Evolutionary conservation across 2,888 invertebrate species (phyloP), one percentile per base, ranked within the genome.

Genomic region (Esperia sulphurella): DNA sequence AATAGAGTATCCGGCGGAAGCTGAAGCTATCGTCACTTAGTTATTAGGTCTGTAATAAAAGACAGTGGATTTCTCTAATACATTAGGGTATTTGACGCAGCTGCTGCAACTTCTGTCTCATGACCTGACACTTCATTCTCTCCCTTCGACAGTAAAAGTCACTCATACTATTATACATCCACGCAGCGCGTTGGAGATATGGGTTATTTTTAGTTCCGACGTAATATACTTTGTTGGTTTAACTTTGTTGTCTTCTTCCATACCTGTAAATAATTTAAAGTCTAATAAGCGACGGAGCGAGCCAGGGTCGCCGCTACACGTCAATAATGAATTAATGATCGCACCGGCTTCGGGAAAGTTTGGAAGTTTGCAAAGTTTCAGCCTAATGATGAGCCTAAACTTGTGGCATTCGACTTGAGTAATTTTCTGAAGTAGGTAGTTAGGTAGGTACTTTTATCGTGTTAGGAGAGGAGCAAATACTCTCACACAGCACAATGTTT

Each of bases 331-430:
- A 46, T 50, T 43, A 50, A 46, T 46, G 41, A 46, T 44, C 35
- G 39, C 21, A 14, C 12, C 14, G 14, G 14, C 13, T n/a, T 7
- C 41, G 42, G 13, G 40, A 31, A 40, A 31, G 28, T 38, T 33
- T 13, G 29, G n/a, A 41, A 46, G 33, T 46, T 41, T 33, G 8
- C 31, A n/a, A 45, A 42, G 14, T 41, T 46, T 21, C 12, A 6
- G 50, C 43, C 46, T 50, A 50, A 50, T 50, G 50, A 50, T 46
- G 46, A 50, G 50, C 43, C 43, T 10, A 43, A 46, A 50, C 21
- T 42, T 31, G 31, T 8, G 41, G 39, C 39, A 14, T 14, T 14
- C 13, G 14, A 39, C 39, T 9, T 13, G 39, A 13, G n/a, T 39
- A 14, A 39, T 39, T 14, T 39, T 9, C 39, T 14, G 8, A 37